These are phyloP conservation scores for Idaea dimidiata DNA, from an alignment of 2,888 invertebrate species.

Conservation along the genomic window DNA sequence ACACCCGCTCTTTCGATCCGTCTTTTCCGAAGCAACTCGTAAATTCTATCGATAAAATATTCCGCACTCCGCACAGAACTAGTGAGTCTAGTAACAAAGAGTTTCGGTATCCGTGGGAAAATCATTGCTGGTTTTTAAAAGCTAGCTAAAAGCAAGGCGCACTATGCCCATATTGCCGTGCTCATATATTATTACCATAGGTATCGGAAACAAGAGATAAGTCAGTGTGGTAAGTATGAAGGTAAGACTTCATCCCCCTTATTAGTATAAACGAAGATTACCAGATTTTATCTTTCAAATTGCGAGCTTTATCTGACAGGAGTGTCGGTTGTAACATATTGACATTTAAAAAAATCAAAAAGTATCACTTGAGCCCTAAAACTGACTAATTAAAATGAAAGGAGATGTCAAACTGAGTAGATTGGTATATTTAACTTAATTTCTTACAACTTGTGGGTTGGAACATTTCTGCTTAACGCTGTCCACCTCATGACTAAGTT, in stretches of 20 bases:
- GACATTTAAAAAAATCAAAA: no score
- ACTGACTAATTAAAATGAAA: no score
- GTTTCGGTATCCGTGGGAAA: slow-evolving; percentile 66
- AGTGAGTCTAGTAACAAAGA: slow-evolving; percentile 57
- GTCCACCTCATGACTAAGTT: no score
- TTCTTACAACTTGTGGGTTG: no score
- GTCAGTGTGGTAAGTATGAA: not conserved
- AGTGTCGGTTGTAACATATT: no score
- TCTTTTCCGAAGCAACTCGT: not conserved
- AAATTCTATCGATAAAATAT: slow-evolving; percentile 49
- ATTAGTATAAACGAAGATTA: no score
- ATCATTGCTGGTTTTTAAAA: slow-evolving; percentile 65
- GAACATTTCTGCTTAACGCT: no score
- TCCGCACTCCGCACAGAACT: slow-evolving; percentile 44
- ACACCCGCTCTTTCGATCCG: not conserved
- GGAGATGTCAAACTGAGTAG: no score
- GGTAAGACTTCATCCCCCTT: not conserved
- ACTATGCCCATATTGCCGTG: slow-evolving; percentile 32
- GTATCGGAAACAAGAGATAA: not conserved
- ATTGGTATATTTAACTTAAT: no score
- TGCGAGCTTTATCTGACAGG: no score
- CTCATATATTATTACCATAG: slow-evolving; percentile 53
- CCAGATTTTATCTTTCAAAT: no score
- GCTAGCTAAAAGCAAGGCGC: slow-evolving; percentile 46
- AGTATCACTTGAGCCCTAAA: no score